Evolutionary conservation across 2,888 invertebrate species (phyloP).

Genomic region (Macroteleia sp.): DNA sequence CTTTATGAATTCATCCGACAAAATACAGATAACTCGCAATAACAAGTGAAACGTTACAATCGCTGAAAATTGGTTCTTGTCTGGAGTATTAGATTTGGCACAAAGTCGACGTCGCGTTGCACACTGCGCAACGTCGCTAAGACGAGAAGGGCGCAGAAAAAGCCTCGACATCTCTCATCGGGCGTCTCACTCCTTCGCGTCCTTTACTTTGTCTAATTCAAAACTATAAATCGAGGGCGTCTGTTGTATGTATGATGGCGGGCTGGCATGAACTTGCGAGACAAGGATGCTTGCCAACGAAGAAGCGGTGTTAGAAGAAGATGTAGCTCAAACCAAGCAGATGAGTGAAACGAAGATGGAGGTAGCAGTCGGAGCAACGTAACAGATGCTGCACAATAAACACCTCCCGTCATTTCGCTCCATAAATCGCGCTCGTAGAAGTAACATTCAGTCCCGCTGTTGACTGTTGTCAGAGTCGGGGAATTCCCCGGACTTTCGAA

Average conservation of each 20-base stretch:
- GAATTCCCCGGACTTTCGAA: constrained; percentile 25
- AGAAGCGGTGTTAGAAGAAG: constrained; percentile 33
- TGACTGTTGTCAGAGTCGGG: constrained; percentile 38
- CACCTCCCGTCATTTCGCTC: constrained; percentile 84
- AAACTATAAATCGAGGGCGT: constrained; percentile 83
- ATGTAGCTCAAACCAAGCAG: constrained; percentile 36
- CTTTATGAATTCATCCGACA: constrained; percentile 15
- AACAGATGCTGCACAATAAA: constrained; percentile 83
- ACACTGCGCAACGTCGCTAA: constrained; percentile 30
- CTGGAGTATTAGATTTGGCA: constrained; percentile 46
- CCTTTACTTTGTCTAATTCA: constrained; percentile 80
- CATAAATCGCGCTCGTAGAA: constrained; percentile 83
- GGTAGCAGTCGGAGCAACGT: constrained; percentile 59
- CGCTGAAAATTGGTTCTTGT: constrained; percentile 41
- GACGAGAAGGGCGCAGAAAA: constrained; percentile 48
- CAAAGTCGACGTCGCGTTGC: constrained; percentile 36
- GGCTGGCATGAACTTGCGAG: constrained; percentile 63
- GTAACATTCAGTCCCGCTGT: constrained; percentile 80
- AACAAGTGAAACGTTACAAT: constrained; percentile 31
- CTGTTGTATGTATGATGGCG: constrained; percentile 82
- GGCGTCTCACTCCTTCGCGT: constrained; percentile 39
- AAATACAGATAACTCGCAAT: constrained; percentile 27
- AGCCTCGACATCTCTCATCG: constrained; percentile 48
- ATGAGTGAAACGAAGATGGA: constrained; percentile 40
- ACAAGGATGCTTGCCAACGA: constrained; percentile 22